Conservation (phyloP, 2,797 vertebrate genomes). For the Pristis pectinata region DNA sequence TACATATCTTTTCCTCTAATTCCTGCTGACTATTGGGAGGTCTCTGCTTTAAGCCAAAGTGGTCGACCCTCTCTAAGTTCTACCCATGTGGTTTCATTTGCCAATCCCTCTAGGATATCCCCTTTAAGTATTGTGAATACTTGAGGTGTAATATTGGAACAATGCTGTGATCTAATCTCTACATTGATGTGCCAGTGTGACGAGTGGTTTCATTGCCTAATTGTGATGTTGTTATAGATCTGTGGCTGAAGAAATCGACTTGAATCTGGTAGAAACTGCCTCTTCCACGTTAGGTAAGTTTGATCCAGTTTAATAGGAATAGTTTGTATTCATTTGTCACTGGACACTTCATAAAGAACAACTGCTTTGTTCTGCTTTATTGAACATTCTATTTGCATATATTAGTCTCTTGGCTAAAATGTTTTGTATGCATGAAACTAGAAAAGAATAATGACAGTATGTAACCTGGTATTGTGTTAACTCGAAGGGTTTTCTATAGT, state of each 20-base stretch:
- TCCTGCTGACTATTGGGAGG: too few relatives aligned
- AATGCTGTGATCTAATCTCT: background rate
- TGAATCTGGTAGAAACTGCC: conserved; percentile 64
- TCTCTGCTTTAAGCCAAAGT: too few relatives aligned
- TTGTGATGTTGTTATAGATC: background rate
- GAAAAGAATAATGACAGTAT: background rate
- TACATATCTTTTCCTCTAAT: too few relatives aligned
- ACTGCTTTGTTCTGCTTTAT: background rate
- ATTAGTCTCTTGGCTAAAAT: background rate
- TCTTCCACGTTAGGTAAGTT: conserved; percentile 63
- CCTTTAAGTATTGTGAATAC: background rate
- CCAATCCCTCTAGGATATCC: too few relatives aligned
- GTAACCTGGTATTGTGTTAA: background rate
- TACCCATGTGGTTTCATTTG: too few relatives aligned
- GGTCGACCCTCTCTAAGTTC: too few relatives aligned
- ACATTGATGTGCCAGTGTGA: background rate
- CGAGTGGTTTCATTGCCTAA: background rate
- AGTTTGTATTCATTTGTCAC: background rate
- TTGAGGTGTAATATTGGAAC: background rate
- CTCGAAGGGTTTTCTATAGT: background rate
- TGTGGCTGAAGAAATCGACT: conserved; percentile 44
- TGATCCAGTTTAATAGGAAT: background rate
- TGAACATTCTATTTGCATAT: background rate
- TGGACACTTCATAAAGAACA: background rate
- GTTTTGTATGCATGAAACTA: background rate